Evolutionary conservation across 2,797 vertebrate genomes (phyloP), one percentile per base, ranked within the genome.

Genomic region (Menidia menidia): DNA sequence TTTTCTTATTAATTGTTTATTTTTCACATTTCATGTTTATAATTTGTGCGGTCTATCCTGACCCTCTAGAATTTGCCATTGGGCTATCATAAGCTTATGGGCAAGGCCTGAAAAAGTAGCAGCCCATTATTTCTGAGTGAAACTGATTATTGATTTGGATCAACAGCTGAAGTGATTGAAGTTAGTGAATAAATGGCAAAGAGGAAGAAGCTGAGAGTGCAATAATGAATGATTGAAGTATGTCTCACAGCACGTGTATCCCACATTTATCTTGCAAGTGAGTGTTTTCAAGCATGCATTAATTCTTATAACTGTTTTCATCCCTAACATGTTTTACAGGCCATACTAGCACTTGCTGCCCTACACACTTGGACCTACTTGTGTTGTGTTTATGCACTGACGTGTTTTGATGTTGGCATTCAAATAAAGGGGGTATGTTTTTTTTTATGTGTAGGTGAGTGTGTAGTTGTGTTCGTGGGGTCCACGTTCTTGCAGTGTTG

Each of bases 111-210:
- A 85, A 84, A 78, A 52, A 64, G 71, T 59, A 62, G 42, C 15
- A 44, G 70, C 52, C 80, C 80, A 88, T 84, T 87, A 89, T 84
- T 83, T 86, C 72, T 82, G 71, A 83, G 74, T 74, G 86, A 90
- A 90, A 92, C 88, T 90, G 87, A 90, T 92, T 91, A 92, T 90
- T 90, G 86, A 93, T 90, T 85, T 82, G 65, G 81, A 82, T 61
- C 81, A 87, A 86, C 84, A 88, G 84, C 89, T 86, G 58, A 84
- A 80, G 67, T 83, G 85, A 84, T 83, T 90, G 78, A 88, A 64
- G 76, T 44, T 53, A 59, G 71, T 67, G 64, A 63, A 62, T 39
- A 59, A 73, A 60, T 52, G 67, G 56, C 43, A 45, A 66, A 73
- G 3, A 19, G 64, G 64, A 60, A 9, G 41, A 33, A 61, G 58